A percentile compares a stretch with the other conserved stretches of the same genome.
Conservation (phyloP, 30 jellyfish, hydroid and myxozoan species). For the Catostylus mosaicus region DNA sequence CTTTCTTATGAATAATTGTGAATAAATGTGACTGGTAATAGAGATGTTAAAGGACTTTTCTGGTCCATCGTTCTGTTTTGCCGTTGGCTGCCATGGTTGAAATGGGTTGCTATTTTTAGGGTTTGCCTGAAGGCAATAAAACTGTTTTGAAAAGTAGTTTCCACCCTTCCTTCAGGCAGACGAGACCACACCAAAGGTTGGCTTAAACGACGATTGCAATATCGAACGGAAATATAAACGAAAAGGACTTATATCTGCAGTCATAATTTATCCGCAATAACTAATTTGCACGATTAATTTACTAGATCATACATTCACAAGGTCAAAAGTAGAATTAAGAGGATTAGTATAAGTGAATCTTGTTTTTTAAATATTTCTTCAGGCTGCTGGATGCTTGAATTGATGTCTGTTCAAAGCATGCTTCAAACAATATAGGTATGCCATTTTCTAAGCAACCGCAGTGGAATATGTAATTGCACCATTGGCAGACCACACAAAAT, state of each 20-base stretch:
- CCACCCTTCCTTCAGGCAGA: background rate
- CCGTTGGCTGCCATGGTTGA: too few species aligned
- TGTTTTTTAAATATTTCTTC: background rate
- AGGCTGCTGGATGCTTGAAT: background rate
- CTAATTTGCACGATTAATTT: slow-evolving; percentile 13
- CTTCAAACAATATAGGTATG: background rate
- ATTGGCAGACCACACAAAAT: background rate
- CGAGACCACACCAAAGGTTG: background rate
- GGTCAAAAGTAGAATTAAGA: slow-evolving; percentile 1
- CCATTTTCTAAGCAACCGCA: background rate
- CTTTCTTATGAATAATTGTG: too few species aligned
- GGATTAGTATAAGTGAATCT: background rate
- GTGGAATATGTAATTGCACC: background rate
- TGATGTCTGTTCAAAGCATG: background rate
- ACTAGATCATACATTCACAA: background rate
- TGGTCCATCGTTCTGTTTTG: too few species aligned
- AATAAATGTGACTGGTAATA: too few species aligned
- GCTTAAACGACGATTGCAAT: background rate
- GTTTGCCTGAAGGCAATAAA: too few species aligned
- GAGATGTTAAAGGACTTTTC: too few species aligned
- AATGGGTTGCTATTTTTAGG: too few species aligned
- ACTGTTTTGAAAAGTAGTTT: too few species aligned
- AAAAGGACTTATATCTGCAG: background rate
- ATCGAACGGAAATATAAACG: slow-evolving; percentile 13
- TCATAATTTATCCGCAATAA: slow-evolving; percentile 2